A percentile compares a stretch with the other conserved stretches of the same genome.
These are phyloP conservation scores for Mus caroli DNA, from an alignment of 2,797 vertebrate species.

Conservation along the genomic window DNA sequence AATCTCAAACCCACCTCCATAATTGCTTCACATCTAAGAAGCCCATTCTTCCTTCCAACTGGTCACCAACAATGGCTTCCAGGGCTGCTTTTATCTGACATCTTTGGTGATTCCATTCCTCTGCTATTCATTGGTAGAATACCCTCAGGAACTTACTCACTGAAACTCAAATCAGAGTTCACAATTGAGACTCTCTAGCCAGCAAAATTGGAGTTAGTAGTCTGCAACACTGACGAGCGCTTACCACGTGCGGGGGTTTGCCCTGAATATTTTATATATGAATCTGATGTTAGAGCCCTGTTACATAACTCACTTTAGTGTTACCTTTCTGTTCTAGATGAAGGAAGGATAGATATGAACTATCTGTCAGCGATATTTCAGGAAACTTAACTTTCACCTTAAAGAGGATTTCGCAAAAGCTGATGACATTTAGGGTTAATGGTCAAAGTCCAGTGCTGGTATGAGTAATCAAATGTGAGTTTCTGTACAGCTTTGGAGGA, in stretches of 20 bases:
- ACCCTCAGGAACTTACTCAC: conserved; percentile 29
- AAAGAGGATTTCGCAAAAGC: conserved; percentile 15
- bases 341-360: not conserved
- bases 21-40: not conserved
- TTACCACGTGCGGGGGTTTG: not conserved
- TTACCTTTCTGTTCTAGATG: not conserved
- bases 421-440: not conserved
- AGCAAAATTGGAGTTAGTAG: conserved; percentile 23
- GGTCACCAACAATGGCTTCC: not conserved
- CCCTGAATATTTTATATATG: not conserved
- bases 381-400: conserved; percentile 42
- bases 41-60: not conserved
- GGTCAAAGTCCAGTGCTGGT: not conserved
- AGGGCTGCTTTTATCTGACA: not conserved
- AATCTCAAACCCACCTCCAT: not conserved
- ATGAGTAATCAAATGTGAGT: not conserved
- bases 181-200: not conserved
- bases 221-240: not conserved
- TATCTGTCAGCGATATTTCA: not conserved
- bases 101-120: conserved; percentile 1
- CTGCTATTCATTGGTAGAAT: not conserved
- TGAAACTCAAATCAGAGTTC: conserved; percentile 18
- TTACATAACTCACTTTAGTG: not conserved
- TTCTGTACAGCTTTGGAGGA: not conserved
- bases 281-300: not conserved